Evolutionary conservation across 2,113 vertebrate species (phyloP).

Genomic region (Neofelis nebulosa): DNA sequence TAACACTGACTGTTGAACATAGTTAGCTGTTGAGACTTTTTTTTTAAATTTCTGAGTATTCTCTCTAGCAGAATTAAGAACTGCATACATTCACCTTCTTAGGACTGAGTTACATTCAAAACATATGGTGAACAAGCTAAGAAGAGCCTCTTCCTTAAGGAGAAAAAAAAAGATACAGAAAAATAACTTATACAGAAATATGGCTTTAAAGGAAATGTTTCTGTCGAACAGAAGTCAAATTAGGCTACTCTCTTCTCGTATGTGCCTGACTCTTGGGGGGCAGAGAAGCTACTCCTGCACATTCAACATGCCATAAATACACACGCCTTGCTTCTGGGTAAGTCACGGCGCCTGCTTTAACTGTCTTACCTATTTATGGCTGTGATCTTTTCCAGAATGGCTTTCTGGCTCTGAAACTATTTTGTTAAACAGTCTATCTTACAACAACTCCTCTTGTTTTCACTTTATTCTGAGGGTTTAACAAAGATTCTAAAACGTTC

Average conservation of each 20-base stretch:
- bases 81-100: not conserved
- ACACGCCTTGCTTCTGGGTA: not conserved
- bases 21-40: not conserved
- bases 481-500: not conserved
- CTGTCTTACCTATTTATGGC: slow-evolving; percentile 3
- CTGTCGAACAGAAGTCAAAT: not conserved
- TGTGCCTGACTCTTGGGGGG: not conserved
- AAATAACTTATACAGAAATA: not conserved
- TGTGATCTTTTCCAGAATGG: slow-evolving; percentile 21
- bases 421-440: slow-evolving; percentile 3
- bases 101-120: not conserved
- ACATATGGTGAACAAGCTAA: not conserved
- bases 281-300: not conserved
- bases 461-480: slow-evolving; percentile 41
- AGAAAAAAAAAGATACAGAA: not conserved
- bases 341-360: not conserved
- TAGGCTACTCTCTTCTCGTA: not conserved
- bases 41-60: not conserved
- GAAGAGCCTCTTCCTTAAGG: not conserved
- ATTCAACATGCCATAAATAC: not conserved
- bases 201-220: not conserved
- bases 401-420: not conserved
- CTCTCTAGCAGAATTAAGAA: not conserved
- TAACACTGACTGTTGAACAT: not conserved
- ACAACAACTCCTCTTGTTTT: not conserved